Base-by-base conservation (phyloP, 1,140 invertebrate species). In the Bombus fervidus region DNA sequence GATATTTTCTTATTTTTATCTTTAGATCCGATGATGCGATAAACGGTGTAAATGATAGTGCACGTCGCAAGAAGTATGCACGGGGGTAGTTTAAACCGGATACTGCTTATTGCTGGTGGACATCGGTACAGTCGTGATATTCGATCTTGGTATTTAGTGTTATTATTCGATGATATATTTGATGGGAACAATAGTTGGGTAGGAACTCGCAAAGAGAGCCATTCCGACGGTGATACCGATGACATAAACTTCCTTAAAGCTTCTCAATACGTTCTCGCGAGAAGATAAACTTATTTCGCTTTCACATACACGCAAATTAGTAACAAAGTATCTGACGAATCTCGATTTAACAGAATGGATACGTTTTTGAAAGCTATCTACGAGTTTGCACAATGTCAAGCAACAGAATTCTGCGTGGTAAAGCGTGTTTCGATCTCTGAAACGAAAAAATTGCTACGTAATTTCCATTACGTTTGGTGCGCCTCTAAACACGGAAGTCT, bases 401-500 rank as follows among this genome's bases (percentile, higher is more conserved):
- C 47, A 25, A 37, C 31, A 3, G 34, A 68, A 68, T 68, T 68
- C 31, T 34, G 6, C 13, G 4, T 31, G 2, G 13, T 15, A 57
- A 43, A 43, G 18, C 9, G 39, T 3, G 28, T 15, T n/a, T n/a
- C n/a, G 34, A 62, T 62, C 39, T 71, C 39, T 64, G n/a, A 78
- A 80, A 72, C 82, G 85, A 77, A 76, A 64, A 68, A 75, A 82
- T 82, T 73, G 41, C 71, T 62, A 76, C 37, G 15, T 39, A 25
- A 87, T 87, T 86, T 73, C 62, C 37, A 86, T 86, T 57, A 53
- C 75, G 57, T 39, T 71, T 39, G 5, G 43, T 57, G 73, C 43
- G 47, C 74, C 68, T 34, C 59, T 74, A 80, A 69, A 81, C 79
- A 64, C 79, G 86, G 79, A 83, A 78, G 74, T 75, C 47, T 22